Conservation (phyloP, 2,797 vertebrate species). For the Coccyzus lansbergi region DNA sequence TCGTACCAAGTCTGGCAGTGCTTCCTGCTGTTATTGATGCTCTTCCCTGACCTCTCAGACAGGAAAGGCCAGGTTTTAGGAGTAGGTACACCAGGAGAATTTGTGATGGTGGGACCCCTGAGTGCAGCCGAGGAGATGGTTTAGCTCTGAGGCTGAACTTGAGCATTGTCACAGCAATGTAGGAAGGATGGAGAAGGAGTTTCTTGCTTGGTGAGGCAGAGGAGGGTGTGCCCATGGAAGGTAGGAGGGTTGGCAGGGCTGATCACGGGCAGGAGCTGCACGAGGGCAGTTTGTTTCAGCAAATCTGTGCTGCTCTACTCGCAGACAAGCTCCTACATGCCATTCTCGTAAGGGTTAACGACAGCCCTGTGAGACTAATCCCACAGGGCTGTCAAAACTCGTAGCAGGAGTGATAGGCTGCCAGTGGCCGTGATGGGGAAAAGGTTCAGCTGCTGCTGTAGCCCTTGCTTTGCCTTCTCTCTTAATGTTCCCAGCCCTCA, state of each 20-base stretch:
- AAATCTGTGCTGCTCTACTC: neutral
- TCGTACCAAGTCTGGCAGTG: accelerated
- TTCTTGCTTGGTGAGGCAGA: neutral
- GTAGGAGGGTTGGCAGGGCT: neutral
- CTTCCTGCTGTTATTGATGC: neutral
- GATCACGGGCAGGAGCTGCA: neutral
- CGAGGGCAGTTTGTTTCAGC: neutral
- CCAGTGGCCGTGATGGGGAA: neutral
- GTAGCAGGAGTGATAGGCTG: neutral
- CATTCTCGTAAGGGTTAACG: neutral
- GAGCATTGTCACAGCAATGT: accelerated
- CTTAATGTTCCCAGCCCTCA: neutral
- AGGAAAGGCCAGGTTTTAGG: neutral
- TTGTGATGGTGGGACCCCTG: accelerated
- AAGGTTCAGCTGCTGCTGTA: neutral
- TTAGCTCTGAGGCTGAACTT: neutral
- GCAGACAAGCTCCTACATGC: neutral
- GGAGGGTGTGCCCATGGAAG: neutral
- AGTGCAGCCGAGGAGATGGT: neutral
- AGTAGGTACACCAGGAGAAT: too few species aligned
- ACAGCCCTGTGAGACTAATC: neutral
- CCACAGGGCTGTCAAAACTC: neutral
- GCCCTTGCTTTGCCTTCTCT: neutral
- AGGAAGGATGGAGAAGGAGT: neutral
- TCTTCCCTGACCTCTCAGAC: neutral